Base-by-base conservation (phyloP, 2,888 invertebrate genomes). In the Villa cingulata region DNA sequence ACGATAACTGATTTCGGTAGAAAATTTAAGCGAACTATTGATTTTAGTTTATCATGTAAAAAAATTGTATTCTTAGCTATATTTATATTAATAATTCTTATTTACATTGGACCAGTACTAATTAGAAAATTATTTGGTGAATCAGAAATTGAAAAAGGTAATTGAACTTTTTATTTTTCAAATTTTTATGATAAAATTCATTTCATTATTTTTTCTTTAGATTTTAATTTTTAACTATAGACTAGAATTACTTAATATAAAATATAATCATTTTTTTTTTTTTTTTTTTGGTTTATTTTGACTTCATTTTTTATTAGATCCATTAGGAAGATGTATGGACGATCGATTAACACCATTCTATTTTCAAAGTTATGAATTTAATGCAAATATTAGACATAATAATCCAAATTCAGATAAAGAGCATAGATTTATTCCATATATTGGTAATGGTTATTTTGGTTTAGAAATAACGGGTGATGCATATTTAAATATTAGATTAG, bases 381-480 rank as follows among this genome's bases (percentile, higher is more conserved):
- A 83, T 61, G 80, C 78, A 10, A 80, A 81, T 59, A 69, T 85
- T 52, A 70, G 78, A 51, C 79, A 81, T 58, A 71, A 74, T 46
- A n/a, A n/a, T n/a, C 72, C 76, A 5, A 68, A 71, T 6, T 57
- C 72, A 36, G 66, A 72, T 4, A 70, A 72, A 16, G 77, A 78
- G 56, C 74, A 75, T 39, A 72, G 74, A 53, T 82, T 78, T 58
- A 73, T 83, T 63, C 83, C 84, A 56, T 85, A 83, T 58, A 73
- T 82, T 49, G 86, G 86, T 14, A 86, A 86, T 66, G 86, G 86
- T 1, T 70, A 79, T 50, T 68, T 86, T 51, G 86, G 83, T 0
- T 57, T 83, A 37, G 72, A 78, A 37, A 66, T 84, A 38, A 72
- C 77, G 43, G 73, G 76, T 43, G 77, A 81, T 56, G 73, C 80